Evolutionary conservation across 1,140 invertebrate species (phyloP), one percentile per base, ranked within the genome.

Genomic region (Sycophaga agraensis): DNA sequence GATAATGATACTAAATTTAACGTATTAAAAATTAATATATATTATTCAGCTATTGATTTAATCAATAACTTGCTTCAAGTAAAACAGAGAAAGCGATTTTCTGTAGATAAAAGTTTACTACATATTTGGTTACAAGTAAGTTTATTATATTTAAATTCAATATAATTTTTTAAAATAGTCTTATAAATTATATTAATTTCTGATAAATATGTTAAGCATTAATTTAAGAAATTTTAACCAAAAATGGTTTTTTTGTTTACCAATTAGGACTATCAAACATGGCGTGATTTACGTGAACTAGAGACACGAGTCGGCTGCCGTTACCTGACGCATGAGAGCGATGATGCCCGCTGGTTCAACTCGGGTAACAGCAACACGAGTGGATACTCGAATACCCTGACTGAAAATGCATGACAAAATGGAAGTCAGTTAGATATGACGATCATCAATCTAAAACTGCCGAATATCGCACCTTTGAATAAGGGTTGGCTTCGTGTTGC

Each of bases 31-130:
- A n/a, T 31, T 54, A 43, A 35, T 67, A 55, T 63, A 62, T 72
- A 69, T 76, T 58, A 72, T 68, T 86, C 81, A 97, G 97, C 96
- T 58, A 96, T 98, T 76, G 96, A 99, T 83, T 83, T 99, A 61
- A 99, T 99, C 65, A 97, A 94, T 81, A 98, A 97, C 83, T 83
- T 99, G 59, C 85, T 99, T 45, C 96, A 99, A 91, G 96, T 99
- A 31, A 99, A 99, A 80, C 96, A 98, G 78, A 87, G 95, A 63
- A 98, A 98, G 82, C 86, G 97, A 39, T 96, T 91, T 73, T 97
- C 96, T 1, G 97, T 98, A 39, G 96, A 98, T 79, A 99, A 99
- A 82, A 94, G 95, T 67, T 84, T 98, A 39, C 84, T 88, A 68
- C 97, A 99, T 78, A 85, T 91, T 66, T 99, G 97, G 96, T 85